Base-by-base conservation (phyloP, 30 jellyfish, hydroid and myxozoan species). In the Aurelia coerulea region DNA sequence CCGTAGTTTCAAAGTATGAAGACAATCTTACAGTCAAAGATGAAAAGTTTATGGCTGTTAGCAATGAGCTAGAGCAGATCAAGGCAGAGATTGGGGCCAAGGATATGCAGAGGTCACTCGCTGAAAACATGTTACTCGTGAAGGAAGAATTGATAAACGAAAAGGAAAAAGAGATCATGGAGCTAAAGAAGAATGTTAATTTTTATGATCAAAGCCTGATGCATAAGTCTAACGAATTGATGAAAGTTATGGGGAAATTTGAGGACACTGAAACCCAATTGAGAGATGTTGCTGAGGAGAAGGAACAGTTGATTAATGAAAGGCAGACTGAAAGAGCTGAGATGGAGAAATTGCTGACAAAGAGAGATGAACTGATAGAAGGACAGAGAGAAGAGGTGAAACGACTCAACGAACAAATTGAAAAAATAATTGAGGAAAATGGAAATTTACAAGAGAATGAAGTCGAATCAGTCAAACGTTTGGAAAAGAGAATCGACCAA, bases 181-280 rank as follows among this genome's bases (percentile, higher is more conserved):
- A 41, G 13, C 31, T 72, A 62, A 59, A 70, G 32, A 63, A 65
- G 42, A 73, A 65, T 70, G 62, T 83, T 70, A 81, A 83, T 15
- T 53, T 83, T 6, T 83, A 83, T 59, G 92, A 83, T 41, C 62
- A 72, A 54, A 83, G 92, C 39, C 69, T 83, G 73, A 83, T 69
- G 92, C 86, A 71, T 58, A 83, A 83, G 86, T 50, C 76, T 16
- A 63, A 54, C 14, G 92, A 83, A 14, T 23, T 83, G 35, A 53
- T 39, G 66, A 59, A 54, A 73, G 62, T 71, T 69, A 49, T 52
- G 68, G 64, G 85, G 46, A 70, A 70, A 17, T 83, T 62, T 49
- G 92, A 83, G 17, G 80, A 54, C 34, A 39, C 37, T 16, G 92
- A 83, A 23, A 7, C 68, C 41, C 81, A 64, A 34, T 29, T 83